Evolutionary conservation across 2,113 vertebrate genomes (phyloP).

Genomic region (Pterophyllum scalare): DNA sequence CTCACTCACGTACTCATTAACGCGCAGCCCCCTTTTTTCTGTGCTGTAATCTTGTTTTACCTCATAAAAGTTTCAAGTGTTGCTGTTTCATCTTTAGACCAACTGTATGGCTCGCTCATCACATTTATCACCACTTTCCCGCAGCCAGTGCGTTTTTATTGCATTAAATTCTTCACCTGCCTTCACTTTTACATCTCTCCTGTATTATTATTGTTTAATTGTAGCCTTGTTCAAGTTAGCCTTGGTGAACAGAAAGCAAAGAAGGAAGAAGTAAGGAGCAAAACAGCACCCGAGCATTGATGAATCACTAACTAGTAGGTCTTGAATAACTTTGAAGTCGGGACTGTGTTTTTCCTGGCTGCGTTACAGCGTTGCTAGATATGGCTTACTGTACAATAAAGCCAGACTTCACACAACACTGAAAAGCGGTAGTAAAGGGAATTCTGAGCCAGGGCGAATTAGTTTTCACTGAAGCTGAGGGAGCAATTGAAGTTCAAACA

Average conservation of each 20-base stretch:
- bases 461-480: constrained; percentile 61
- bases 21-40: not conserved
- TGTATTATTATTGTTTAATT: not conserved
- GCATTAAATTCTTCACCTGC: not conserved
- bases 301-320: constrained; percentile 1
- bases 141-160: not conserved
- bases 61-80: constrained; percentile 21
- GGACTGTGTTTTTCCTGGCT: not conserved
- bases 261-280: not conserved
- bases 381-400: constrained; percentile 39
- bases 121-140: not conserved
- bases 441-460: constrained; percentile 42
- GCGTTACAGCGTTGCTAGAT: not conserved
- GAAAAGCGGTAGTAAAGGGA: constrained; percentile 31
- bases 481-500: constrained; percentile 66
- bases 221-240: not conserved
- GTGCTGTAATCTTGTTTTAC: not conserved
- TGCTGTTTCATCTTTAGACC: not conserved
- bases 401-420: constrained; percentile 33
- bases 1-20: too few species aligned
- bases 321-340: not conserved
- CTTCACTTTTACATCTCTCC: not conserved
- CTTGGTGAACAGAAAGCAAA: too few species aligned
- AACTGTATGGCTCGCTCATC: not conserved
- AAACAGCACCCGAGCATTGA: not conserved